These are phyloP conservation scores for Drosophila varians DNA, from an alignment of 1,140 invertebrate species.

Conservation along the genomic window DNA sequence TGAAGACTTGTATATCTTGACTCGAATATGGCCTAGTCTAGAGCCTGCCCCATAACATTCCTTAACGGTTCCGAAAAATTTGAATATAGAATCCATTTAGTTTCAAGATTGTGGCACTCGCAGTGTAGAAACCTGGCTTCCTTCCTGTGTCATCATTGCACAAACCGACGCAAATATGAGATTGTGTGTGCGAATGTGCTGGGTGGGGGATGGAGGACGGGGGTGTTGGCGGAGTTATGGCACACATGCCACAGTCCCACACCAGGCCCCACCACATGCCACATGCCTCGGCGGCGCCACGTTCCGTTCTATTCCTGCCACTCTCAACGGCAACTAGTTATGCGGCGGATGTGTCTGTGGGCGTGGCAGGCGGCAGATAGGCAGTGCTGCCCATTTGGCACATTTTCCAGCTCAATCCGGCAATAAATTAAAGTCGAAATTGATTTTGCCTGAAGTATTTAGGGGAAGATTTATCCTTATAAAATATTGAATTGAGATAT, in stretches of 20 bases:
- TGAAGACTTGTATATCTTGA: no score
- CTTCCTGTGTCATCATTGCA: constrained; percentile 43
- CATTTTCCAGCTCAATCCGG: neutral
- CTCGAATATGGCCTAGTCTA: no score
- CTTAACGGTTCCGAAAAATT: no score
- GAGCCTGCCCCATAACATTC: no score
- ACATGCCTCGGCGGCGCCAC: constrained; percentile 55
- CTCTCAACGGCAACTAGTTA: constrained; percentile 68
- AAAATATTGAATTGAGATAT: no score
- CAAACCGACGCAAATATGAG: constrained; percentile 27
- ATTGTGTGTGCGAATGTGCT: constrained; percentile 10
- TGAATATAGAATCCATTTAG: constrained; percentile 14
- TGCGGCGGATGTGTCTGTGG: constrained; percentile 55
- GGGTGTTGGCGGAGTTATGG: constrained; percentile 40
- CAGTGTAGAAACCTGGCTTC: constrained; percentile 25
- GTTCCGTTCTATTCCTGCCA: constrained; percentile 48
- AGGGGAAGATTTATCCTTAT: neutral
- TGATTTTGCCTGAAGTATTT: no score
- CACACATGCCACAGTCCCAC: constrained; percentile 47
- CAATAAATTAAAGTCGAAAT: no score
- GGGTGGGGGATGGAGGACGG: neutral
- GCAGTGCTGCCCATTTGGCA: constrained; percentile 11
- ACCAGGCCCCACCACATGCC: constrained; percentile 41
- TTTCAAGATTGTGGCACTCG: constrained; percentile 19
- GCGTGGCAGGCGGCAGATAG: constrained; percentile 25